Base-by-base conservation (phyloP, 2,888 invertebrate species). In the Aleiodes alternator region DNA sequence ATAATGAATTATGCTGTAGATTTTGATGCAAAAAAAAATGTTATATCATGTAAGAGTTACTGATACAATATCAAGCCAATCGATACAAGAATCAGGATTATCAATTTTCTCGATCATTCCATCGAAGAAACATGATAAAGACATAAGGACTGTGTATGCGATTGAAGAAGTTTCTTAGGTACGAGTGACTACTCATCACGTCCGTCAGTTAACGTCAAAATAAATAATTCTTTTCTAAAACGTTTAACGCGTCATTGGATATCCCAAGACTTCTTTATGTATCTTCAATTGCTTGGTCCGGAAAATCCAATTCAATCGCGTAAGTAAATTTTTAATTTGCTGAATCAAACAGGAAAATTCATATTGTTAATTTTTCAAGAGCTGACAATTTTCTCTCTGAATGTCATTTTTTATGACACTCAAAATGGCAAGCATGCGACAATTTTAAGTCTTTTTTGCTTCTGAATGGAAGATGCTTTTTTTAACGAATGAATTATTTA, bases 51-150 rank as follows among this genome's bases (percentile, higher is more conserved):
- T n/a, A 43, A 8, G 14, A 38, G n/a, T 43, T 57, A n/a, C 69
- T 59, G 72, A 72, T 72, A 72, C 9, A 51, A 14, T 72, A 61
- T 74, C 69, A 51, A 29, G 16, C 34, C 34, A 9, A 34, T 38
- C 64, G 7, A 55, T 29, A 29, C n/a, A 14, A 43, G 23, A 48
- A 38, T 23, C 55, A 34, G 38, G 3, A 34, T 55, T 74, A 74
- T 64, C 64, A 59, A 71, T 66, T 14, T 70, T 75, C 75, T 75
- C 66, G 70, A 64, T 66, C 31, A 12, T 71, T 75, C 75, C 48
- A 70, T 70, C 48, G 34, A 56, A 31, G 61, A 56, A 64, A 71
- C 43, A 38, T 43, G 48, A 70, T 29, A 38, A 38, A 29, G 16
- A 48, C 11, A 29, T 48, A 56, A 55, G 16, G 57, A 23, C 7